Base-by-base conservation (phyloP, 2,888 invertebrate species). In the Lycophotia porphyrea region DNA sequence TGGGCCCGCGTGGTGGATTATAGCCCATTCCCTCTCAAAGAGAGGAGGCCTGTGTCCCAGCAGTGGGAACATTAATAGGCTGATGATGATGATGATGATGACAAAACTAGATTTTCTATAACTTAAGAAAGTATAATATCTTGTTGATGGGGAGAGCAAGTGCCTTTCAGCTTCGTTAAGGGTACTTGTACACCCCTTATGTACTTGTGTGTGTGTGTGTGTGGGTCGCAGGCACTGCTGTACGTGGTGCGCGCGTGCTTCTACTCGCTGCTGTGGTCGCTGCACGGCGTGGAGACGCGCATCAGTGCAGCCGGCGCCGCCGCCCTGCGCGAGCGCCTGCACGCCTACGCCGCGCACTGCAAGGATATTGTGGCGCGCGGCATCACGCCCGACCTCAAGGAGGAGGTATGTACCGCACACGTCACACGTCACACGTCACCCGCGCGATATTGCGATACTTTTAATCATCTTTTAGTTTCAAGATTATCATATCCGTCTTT, bases 221-320 rank as follows among this genome's bases (percentile, higher is more conserved):
- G n/a, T n/a, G n/a, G n/a, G n/a, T n/a, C 7, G 24, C 90, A 94
- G 95, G 95, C 96, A 88, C 90, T 95, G 89, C 95, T 96, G 91
- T 96, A 94, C 94, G 95, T 93, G 92, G 92, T 96, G 88, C 98
- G 98, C 85, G 98, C 99, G 49, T 98, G 99, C 89, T 98, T 98
- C 93, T 98, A 98, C 94, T 98, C 98, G 44, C 97, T 99, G 82
- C 97, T 98, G 90, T 99, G 99, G 99, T 98, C 98, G 82, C 97
- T 99, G 86, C 97, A 98, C 92, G 98, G 98, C 88, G 94, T 99
- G 71, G 98, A 99, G 95, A 98, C 98, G 89, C 97, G 97, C 97
- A 97, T 47, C 97, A 82, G 97, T 69, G 86, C 75, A 31, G 78
- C 92, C 98, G 78, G 95, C 96, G 82, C 67, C 96, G 86, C 27